A percentile compares a stretch with the other conserved stretches of the same genome.
These are phyloP conservation scores for Pseudotriccus pelzelni DNA, from an alignment of 2,797 vertebrate genomes.

Conservation along the genomic window DNA sequence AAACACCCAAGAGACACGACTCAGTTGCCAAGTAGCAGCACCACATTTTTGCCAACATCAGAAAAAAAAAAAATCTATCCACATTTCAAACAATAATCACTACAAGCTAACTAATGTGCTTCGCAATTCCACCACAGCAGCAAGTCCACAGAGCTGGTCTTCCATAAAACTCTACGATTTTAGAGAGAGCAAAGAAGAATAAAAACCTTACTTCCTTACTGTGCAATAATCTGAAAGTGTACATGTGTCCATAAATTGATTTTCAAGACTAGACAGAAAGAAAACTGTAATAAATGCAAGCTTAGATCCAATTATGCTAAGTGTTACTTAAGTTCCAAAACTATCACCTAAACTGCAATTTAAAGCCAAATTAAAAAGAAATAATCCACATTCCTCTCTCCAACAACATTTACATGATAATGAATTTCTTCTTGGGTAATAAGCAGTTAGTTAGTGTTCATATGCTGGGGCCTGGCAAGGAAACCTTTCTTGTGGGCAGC, in stretches of 20 bases:
- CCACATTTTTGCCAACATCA: background rate
- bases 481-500: constrained; percentile 55
- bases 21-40: background rate
- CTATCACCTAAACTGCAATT: constrained; percentile 27
- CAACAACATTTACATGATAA: constrained; percentile 41
- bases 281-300: background rate
- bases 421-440: constrained; percentile 43
- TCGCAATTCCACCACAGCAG: background rate
- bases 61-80: background rate
- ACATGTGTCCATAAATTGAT: background rate
- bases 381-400: constrained; percentile 24
- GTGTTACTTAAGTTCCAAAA: background rate
- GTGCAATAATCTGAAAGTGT: background rate
- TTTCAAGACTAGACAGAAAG: background rate
- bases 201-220: background rate
- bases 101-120: background rate
- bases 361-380: constrained; percentile 41
- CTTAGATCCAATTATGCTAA: background rate
- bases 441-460: constrained; percentile 52
- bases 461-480: constrained; percentile 60
- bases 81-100: background rate
- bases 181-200: background rate
- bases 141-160: background rate
- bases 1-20: background rate
- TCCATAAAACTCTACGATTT: background rate